These are phyloP conservation scores for Steinernema khuongi DNA, from an alignment of 1,140 invertebrate species.

Conservation along the genomic window DNA sequence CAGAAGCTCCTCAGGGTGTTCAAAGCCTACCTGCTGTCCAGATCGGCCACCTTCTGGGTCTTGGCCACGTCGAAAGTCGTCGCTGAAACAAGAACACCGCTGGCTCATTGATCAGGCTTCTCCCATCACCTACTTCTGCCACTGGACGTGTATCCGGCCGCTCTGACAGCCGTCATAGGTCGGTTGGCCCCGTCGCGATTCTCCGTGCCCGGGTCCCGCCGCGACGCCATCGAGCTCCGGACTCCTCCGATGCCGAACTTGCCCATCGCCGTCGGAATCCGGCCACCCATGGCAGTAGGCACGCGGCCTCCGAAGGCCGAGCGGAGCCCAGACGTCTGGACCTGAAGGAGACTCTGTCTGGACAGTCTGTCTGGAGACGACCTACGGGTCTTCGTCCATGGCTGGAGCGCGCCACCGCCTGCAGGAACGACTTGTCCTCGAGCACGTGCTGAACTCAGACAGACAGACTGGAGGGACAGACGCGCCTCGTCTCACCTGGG, in stretches of 20 bases:
- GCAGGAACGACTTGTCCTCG: constrained; percentile 46
- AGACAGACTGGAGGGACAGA: not conserved
- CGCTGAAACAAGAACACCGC: constrained; percentile 9
- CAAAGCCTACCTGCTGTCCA: constrained; percentile 40
- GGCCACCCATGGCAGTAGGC: constrained; percentile 13
- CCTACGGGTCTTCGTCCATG: constrained; percentile 52
- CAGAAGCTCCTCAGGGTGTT: constrained; percentile 5
- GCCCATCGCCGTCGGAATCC: constrained; percentile 21
- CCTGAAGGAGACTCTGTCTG: not conserved
- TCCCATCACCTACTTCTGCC: constrained; percentile 52
- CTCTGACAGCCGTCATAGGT: constrained; percentile 89
- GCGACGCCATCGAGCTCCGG: constrained; percentile 26
- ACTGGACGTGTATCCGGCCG: constrained; percentile 82
- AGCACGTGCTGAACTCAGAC: constrained; percentile 48
- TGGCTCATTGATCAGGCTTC: not conserved
- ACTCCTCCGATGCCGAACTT: constrained; percentile 22
- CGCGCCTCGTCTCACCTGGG: constrained; percentile 31
- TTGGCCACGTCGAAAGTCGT: constrained; percentile 34
- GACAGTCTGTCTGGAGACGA: constrained; percentile 1
- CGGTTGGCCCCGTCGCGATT: constrained; percentile 62
- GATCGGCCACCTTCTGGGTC: constrained; percentile 26
- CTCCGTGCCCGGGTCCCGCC: constrained; percentile 40
- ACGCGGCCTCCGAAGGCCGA: not conserved
- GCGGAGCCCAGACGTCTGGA: not conserved
- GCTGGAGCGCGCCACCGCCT: constrained; percentile 47